phyloP scores from a whole-genome alignment of 2,113 vertebrate genomes.

The Silurus meridionalis region DNA sequence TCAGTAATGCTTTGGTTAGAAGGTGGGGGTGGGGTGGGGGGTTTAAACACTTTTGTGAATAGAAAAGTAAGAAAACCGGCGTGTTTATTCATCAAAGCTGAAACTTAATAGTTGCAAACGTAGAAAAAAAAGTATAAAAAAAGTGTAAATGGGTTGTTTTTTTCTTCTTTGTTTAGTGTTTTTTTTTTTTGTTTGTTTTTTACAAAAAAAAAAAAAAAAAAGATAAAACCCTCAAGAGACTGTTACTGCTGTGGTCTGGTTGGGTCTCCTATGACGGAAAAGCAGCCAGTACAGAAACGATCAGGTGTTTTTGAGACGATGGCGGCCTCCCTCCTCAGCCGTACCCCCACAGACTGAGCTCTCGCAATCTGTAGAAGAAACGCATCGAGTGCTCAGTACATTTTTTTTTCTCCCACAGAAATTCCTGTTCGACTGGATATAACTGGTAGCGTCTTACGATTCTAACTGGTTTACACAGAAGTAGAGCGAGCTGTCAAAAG shows the following conservation, averaged over 20 bases:
- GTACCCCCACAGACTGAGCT: slow-evolving; percentile 21
- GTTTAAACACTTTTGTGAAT: background rate
- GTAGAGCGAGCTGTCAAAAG: background rate
- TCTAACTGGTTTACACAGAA: background rate
- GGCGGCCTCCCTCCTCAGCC: slow-evolving; percentile 43
- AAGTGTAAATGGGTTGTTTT: background rate
- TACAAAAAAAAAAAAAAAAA: background rate
- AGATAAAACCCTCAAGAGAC: background rate
- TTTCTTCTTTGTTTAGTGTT: background rate
- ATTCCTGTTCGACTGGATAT: background rate
- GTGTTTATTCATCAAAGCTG: slow-evolving; percentile 27
- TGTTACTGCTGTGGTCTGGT: slow-evolving; percentile 40
- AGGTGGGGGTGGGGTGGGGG: too few species aligned
- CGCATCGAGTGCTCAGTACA: background rate
- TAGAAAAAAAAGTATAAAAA: slow-evolving; percentile 21
- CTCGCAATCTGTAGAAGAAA: slow-evolving; percentile 23
- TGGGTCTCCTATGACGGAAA: slow-evolving; percentile 60
- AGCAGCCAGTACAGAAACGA: slow-evolving; percentile 55
- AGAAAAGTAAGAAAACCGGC: background rate
- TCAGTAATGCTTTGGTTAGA: slow-evolving; percentile 20
- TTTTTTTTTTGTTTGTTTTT: background rate
- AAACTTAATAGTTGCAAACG: background rate
- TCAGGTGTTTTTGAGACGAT: slow-evolving; percentile 41
- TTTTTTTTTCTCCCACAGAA: background rate
- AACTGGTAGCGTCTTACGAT: background rate